phyloP scores from a whole-genome alignment of 2,888 invertebrate species.

The Schrankia costaestrigalis region DNA sequence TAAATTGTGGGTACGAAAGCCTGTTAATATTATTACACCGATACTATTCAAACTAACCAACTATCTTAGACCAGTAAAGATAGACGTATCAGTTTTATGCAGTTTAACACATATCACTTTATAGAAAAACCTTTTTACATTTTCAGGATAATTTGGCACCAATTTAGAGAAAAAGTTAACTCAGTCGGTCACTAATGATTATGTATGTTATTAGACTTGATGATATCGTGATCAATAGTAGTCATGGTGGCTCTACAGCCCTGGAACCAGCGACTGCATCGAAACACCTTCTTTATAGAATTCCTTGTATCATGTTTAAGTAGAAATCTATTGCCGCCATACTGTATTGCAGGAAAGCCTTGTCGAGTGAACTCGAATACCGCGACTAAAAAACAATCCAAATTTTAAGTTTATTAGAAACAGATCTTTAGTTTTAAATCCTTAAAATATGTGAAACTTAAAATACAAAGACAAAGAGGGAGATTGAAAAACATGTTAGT shows the following conservation, averaged over 20 bases:
- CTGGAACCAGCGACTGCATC: constrained; percentile 33
- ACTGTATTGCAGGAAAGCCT: constrained; percentile 25
- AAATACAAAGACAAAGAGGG: neutral
- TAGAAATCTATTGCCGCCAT: constrained; percentile 27
- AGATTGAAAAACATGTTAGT: too few species aligned
- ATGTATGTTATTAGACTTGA: constrained; percentile 11
- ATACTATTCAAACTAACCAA: too few species aligned
- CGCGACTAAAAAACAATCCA: constrained; percentile 7
- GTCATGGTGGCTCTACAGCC: constrained; percentile 34
- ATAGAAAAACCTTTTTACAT: too few species aligned
- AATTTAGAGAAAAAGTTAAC: too few species aligned
- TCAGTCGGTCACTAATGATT: constrained; percentile 21
- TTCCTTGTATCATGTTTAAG: constrained; percentile 29
- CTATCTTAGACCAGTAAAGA: too few species aligned
- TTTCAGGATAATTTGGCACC: too few species aligned
- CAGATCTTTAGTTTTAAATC: neutral
- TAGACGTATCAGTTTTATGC: too few species aligned
- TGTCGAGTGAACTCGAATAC: constrained; percentile 14
- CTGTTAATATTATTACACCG: too few species aligned
- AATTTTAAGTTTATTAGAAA: neutral
- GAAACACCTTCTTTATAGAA: constrained; percentile 20
- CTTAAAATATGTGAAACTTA: neutral
- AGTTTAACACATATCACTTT: too few species aligned
- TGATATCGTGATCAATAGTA: constrained; percentile 19
- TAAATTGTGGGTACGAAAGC: too few species aligned